phyloP scores from a whole-genome alignment of 2,113 vertebrate species.

The Oxyruncus cristatus region DNA sequence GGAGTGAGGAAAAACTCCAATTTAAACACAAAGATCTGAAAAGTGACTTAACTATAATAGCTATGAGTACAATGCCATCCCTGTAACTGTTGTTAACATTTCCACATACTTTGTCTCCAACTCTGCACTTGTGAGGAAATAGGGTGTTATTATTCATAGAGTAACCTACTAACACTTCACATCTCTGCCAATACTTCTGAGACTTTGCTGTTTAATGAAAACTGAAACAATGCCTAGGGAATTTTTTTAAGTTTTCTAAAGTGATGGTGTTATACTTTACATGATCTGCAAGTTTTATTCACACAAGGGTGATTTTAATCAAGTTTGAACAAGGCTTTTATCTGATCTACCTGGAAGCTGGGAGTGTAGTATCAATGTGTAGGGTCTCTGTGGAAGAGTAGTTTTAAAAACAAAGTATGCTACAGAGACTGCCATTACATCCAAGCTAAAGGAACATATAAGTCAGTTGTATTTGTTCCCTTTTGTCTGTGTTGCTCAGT shows the following conservation, averaged over 20 bases:
- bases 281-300: not conserved
- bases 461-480: not conserved
- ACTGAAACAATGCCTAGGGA: not conserved
- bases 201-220: not conserved
- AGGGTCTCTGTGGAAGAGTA: not conserved
- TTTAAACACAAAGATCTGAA: not conserved
- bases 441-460: not conserved
- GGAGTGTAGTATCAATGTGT: not conserved
- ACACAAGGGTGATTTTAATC: not conserved
- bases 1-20: not conserved
- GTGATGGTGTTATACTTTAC: not conserved
- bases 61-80: not conserved
- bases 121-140: not conserved
- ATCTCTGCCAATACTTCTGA: not conserved
- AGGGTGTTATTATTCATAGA: not conserved
- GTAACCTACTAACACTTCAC: not conserved
- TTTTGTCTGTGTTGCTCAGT: not conserved
- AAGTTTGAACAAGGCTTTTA: not conserved
- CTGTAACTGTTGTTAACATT: not conserved
- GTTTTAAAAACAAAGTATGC: not conserved
- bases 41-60: not conserved
- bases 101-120: not conserved
- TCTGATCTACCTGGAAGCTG: not conserved
- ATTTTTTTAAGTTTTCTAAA: not conserved
- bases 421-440: not conserved